A percentile compares a stretch with the other conserved stretches of the same genome.
Conservation (phyloP, 2,888 invertebrate species). For the Sepioteuthis lessoniana region DNA sequence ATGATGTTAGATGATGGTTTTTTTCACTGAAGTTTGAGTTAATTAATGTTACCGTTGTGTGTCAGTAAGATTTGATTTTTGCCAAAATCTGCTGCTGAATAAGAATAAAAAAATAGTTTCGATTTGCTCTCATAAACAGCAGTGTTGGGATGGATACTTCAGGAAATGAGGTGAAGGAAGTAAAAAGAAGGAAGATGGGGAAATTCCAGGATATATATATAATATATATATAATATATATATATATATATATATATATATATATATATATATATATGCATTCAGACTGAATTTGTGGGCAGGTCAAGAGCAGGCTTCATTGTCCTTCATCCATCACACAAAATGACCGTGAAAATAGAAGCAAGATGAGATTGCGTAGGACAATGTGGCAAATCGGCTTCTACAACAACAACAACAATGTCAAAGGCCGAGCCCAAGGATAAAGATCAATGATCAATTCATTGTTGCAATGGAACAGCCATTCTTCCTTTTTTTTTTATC, state of each 20-base stretch:
- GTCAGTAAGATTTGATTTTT: not conserved
- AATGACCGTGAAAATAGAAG: not conserved
- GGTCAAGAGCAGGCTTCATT: constrained; percentile 18
- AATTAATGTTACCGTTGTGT: not conserved
- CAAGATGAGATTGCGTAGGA: not conserved
- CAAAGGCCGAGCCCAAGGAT: not conserved
- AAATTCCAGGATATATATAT: not conserved
- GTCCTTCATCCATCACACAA: not conserved
- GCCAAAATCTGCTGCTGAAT: too few species aligned
- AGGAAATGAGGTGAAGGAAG: not conserved
- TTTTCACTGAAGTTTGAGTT: too few species aligned
- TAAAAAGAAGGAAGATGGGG: not conserved
- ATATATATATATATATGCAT: too few species aligned
- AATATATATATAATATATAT: too few species aligned
- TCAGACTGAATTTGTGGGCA: not conserved
- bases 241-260: too few species aligned
- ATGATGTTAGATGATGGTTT: too few species aligned
- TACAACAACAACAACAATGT: not conserved
- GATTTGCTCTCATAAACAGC: not conserved
- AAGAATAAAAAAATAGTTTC: not conserved
- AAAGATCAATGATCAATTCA: constrained; percentile 5
- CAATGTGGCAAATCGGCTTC: not conserved
- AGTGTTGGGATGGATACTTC: not conserved
- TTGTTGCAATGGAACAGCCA: not conserved
- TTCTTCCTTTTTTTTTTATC: not conserved